Base-by-base conservation (phyloP, 2,797 vertebrate species). In the Gila robusta region DNA sequence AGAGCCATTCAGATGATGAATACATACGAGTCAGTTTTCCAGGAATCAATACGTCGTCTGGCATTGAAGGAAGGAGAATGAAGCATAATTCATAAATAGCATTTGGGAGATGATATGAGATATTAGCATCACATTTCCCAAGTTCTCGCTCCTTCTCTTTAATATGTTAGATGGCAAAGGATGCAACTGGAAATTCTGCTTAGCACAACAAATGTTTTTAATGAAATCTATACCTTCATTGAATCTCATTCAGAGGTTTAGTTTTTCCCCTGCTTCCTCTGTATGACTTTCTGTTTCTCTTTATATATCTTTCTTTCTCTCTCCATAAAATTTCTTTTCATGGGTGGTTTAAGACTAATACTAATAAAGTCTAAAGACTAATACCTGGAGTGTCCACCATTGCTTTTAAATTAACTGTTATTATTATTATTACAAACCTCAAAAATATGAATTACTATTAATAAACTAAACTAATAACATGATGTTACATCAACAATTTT, bases 111-210 rank as follows among this genome's bases (percentile, higher is more conserved):
- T 79, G 78, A 89, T 87, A 84, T 86, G 80, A 82, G 10, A 77
- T 79, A 86, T 89, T 86, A 84, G 83, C 62, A 71, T 90, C 72
- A 47, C 71, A 70, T 89, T 87, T 85, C 87, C 82, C 23, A 84
- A 69, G 44, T 77, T 77, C 41, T 71, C 79, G 73, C 44, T 83
- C 9, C 26, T 86, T 87, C 73, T 32, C 66, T 86, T 86, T 52
- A 81, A 66, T 87, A 88, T 66, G 74, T 77, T 26, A 54, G 67
- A 71, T 84, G 86, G 79, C 47, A 69, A 73, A 69, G 35, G 67
- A 79, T 56, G 54, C 52, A 16, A 79, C 79, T 80, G 49, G 62
- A 90, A 91, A 91, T 92, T 94, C 89, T 91, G 90, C 93, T 92
- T 87, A 89, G 88, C 74, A 85, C 82, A 62, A 71, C 86, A 85